phyloP scores from a whole-genome alignment of 2,888 invertebrate species.

The Leptinotarsa haldemani region DNA sequence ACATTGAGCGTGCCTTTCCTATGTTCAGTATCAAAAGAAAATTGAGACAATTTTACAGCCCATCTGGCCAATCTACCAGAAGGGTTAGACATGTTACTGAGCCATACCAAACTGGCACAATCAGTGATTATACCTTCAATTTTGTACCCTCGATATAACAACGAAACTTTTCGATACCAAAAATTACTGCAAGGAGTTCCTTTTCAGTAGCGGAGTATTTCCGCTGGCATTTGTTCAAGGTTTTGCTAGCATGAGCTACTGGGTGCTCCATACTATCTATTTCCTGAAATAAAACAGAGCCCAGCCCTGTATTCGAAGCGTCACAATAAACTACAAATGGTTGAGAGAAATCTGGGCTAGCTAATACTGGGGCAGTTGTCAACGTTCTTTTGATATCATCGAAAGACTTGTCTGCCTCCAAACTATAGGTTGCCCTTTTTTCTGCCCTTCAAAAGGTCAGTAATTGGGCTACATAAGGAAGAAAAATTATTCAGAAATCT shows the following conservation, averaged over 20 bases:
- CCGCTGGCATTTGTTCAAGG: conserved; percentile 34
- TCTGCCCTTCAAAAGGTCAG: conserved; percentile 29
- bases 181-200: too few species aligned
- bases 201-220: too few species aligned
- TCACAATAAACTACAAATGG: conserved; percentile 40
- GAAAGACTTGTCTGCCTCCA: conserved; percentile 42
- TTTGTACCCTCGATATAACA: conserved; percentile 35
- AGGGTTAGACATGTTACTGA: conserved; percentile 50
- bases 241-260: conserved; percentile 34
- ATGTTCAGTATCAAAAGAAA: conserved; percentile 47
- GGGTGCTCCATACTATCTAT: conserved; percentile 13
- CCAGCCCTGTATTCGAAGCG: conserved; percentile 44
- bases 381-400: conserved; percentile 38
- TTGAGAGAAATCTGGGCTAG: conserved; percentile 41
- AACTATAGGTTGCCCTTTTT: conserved; percentile 39
- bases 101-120: conserved; percentile 50
- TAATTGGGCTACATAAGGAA: conserved; percentile 36
- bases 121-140: conserved; percentile 46
- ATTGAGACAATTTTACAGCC: conserved; percentile 31
- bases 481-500: conserved; percentile 36
- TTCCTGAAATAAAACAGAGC: conserved; percentile 34
- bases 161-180: too few species aligned
- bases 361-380: conserved; percentile 44
- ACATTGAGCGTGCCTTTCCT: conserved; percentile 47
- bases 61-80: conserved; percentile 51